Evolutionary conservation across 1,140 invertebrate genomes (phyloP), one percentile per base, ranked within the genome.

Genomic region (Rhagoletis pomonella): DNA sequence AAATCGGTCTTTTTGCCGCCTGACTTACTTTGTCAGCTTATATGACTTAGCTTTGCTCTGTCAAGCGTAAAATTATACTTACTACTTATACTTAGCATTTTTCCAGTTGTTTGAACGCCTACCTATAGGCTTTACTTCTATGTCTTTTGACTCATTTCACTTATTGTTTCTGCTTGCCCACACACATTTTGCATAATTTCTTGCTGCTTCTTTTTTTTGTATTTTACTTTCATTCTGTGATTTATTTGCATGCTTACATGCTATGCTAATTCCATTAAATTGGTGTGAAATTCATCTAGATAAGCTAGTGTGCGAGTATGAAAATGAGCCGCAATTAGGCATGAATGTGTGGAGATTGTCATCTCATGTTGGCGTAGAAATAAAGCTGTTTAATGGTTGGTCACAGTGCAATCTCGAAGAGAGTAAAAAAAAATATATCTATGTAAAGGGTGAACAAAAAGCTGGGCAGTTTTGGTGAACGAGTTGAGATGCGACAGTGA

Each of bases 231-330:
- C 7, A 47, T n/a, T 73, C 39, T 81, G n/a, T 81, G 73, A 29
- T 81, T 29, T 81, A 58, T 19, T 81, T 81, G 73, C 73, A 81
- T 81, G 73, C 44, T 19, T 47, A 29, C 73, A 81, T 81, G 73
- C 73, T 81, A 81, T 81, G 73, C n/a, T 81, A 81, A 81, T 85
- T 85, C 29, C 58, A 39, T 47, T 85, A 85, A 85, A 85, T 85
- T 85, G 84, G 58, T 85, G 84, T 85, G 50, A 85, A 85, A 60
- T 55, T 58, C 84, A 85, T 85, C 58, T 19, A 62, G 84, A 85
- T 85, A 85, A 85, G 59, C 29, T 10, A 17, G 5, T 50, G 19
- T 81, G 73, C 19, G 44, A 29, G 7, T 7, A 42, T 44, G 55
- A 85, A 85, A 85, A 85, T 85, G 60, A 60, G 55, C 42, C 29